Base-by-base conservation (phyloP, 2,113 vertebrate species). In the Colossoma macropomum region DNA sequence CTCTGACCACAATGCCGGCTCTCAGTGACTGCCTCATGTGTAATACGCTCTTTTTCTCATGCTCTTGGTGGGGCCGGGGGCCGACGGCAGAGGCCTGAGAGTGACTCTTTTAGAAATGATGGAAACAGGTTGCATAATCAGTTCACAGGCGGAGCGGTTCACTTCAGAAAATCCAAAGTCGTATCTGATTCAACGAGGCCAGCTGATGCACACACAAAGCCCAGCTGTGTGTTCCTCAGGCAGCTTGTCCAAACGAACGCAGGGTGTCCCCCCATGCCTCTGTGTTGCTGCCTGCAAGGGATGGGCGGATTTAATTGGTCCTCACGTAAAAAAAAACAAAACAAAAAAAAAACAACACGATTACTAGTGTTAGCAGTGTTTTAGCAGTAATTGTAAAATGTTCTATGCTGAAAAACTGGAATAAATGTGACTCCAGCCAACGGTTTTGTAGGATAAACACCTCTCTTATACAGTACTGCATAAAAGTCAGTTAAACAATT, bases 171-270 rank as follows among this genome's bases (percentile, higher is more conserved):
- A 45, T 50, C n/a, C 17, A 30, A 65, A 79, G n/a, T 80, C 34
- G 23, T 62, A 30, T 73, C 48, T 41, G 45, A 79, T 28, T 19
- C 52, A 72, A 21, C 15, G 13, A n/a, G 32, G n/a, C 62, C 79
- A 48, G n/a, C 65, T 80, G 52, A 60, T 30, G 50, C 30, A 50
- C 32, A 25, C 15, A 59, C 34, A 38, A 74, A 73, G 25, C 21
- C 66, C 12, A 71, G 72, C 60, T 23, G 28, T 62, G 59, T 80
- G 80, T 79, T 77, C 56, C 19, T 32, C 73, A 23, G 76, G 78
- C 38, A 28, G 41, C 12, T 27, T 21, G 21, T 23, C 62, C 59
- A 23, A 27, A 23, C 13, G 32, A 73, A 32, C 25, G 19, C 56
- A 66, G 32, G 41, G 23, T 60, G 54, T 15, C 52, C 52, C 41